Evolutionary conservation across 2,888 invertebrate species (phyloP), one percentile per base, ranked within the genome.

Genomic region (Acleris laterana): DNA sequence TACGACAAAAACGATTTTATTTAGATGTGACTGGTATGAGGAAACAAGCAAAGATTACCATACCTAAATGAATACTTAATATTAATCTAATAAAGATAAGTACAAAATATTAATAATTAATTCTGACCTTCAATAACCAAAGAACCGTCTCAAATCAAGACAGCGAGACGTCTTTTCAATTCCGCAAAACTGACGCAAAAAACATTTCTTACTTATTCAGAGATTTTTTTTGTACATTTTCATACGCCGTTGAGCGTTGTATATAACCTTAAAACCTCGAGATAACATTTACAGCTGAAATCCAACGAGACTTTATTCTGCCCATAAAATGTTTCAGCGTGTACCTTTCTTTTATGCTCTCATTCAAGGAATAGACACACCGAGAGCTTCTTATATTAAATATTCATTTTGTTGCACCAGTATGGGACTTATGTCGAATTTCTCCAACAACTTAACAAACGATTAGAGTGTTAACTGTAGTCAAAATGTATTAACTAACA

Each of bases 251-350:
- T 16, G 42, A n/a, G 42, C 20, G 22, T 7, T 25, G 28, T 50
- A 63, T 38, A 49, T 57, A 53, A 25, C 56, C 56, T 57, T 63
- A 56, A 44, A 56, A 62, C 28, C 62, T 32, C 16, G 16, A 22
- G 62, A 63, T 57, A 63, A 56, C 56, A 50, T 63, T 58, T 63
- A 63, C 57, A 51, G 46, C 51, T 38, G 58, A 68, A 70, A 68
- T 69, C 73, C 63, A 68, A 67, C 65, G 68, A 59, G 68, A 70
- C 65, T 62, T 74, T 72, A 72, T 72, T 71, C 65, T 67, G 63
- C 52, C 3, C 72, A 62, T 68, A 71, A 72, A 71, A 68, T 68
- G 69, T 74, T 70, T 74, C 70, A 76, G 70, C 64, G 74, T 65
- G 56, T 69, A 50, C 38, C 38, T 62, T 56, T 62, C 48, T 56